A percentile compares a stretch with the other conserved stretches of the same genome.
These are phyloP conservation scores for Cantharis rufa DNA, from an alignment of 2,888 invertebrate species.

Conservation along the genomic window DNA sequence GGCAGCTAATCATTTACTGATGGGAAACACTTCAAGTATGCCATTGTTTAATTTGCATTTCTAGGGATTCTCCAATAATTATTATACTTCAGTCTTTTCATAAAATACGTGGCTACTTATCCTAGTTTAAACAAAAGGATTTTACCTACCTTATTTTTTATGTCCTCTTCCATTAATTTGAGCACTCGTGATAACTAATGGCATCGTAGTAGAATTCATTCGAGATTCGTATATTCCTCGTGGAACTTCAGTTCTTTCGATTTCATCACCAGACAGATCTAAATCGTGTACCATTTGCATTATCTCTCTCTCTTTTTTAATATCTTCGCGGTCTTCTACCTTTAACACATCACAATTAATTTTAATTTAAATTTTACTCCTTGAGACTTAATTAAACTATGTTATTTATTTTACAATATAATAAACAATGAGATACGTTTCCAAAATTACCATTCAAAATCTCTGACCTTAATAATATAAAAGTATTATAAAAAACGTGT, in stretches of 20 bases:
- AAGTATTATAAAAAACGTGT: not conserved
- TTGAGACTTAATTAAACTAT: slow-evolving; percentile 3
- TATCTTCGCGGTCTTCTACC: slow-evolving; percentile 72
- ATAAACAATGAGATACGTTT: not conserved
- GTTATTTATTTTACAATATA: not conserved
- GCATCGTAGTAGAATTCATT: slow-evolving; percentile 45
- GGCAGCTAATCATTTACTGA: slow-evolving; percentile 7
- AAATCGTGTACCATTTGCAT: slow-evolving; percentile 92
- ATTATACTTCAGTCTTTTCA: not conserved
- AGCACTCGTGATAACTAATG: slow-evolving; percentile 44
- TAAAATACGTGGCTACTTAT: not conserved
- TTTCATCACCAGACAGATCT: slow-evolving; percentile 77
- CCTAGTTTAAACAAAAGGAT: not conserved
- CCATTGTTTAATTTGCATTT: slow-evolving; percentile 2
- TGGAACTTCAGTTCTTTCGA: slow-evolving; percentile 70
- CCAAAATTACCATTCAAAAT: not conserved
- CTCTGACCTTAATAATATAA: not conserved
- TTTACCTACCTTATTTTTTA: slow-evolving; percentile 19
- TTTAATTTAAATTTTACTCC: not conserved
- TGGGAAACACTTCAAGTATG: slow-evolving; percentile 5
- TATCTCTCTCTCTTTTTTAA: slow-evolving; percentile 89
- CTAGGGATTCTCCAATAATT: not conserved
- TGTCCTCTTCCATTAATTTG: slow-evolving; percentile 47
- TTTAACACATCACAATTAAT: slow-evolving; percentile 41
- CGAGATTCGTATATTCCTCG: slow-evolving; percentile 63